Evolutionary conservation across 1,140 invertebrate species (phyloP).

Genomic region (Drosophila nebulosa): DNA sequence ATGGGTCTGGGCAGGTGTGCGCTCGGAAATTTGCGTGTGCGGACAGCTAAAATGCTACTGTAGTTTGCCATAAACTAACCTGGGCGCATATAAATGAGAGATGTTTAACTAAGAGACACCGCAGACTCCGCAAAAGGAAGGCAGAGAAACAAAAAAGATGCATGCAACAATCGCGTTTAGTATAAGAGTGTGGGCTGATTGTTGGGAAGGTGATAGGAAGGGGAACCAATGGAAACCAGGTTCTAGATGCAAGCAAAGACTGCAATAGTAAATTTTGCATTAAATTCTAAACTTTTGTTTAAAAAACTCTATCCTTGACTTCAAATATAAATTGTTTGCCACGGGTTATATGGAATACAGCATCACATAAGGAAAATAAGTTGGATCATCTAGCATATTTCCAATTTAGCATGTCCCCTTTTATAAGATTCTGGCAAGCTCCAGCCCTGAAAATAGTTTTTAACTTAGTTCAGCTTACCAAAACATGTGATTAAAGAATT

Average conservation of each 20-base stretch:
- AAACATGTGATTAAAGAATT: no score
- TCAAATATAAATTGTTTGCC: no score
- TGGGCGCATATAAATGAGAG: slow-evolving; percentile 73
- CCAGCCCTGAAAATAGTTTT: no score
- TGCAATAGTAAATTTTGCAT: background rate
- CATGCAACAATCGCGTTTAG: background rate
- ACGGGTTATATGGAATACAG: no score
- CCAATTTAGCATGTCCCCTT: no score
- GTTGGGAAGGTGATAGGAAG: background rate
- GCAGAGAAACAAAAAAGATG: slow-evolving; percentile 8
- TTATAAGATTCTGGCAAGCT: no score
- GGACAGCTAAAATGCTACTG: slow-evolving; percentile 74
- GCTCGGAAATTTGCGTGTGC: slow-evolving; percentile 70
- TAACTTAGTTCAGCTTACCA: no score
- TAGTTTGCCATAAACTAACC: slow-evolving; percentile 29
- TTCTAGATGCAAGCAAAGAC: background rate
- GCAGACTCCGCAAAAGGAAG: slow-evolving; percentile 33
- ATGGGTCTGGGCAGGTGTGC: slow-evolving; percentile 40
- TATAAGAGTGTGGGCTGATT: slow-evolving; percentile 28
- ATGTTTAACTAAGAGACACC: slow-evolving; percentile 77
- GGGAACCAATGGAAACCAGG: slow-evolving; percentile 2
- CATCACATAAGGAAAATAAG: no score
- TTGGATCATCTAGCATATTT: no score
- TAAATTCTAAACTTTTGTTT: no score
- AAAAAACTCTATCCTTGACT: no score